phyloP scores from a whole-genome alignment of 2,888 invertebrate genomes.

The Oegoconia quadripuncta region DNA sequence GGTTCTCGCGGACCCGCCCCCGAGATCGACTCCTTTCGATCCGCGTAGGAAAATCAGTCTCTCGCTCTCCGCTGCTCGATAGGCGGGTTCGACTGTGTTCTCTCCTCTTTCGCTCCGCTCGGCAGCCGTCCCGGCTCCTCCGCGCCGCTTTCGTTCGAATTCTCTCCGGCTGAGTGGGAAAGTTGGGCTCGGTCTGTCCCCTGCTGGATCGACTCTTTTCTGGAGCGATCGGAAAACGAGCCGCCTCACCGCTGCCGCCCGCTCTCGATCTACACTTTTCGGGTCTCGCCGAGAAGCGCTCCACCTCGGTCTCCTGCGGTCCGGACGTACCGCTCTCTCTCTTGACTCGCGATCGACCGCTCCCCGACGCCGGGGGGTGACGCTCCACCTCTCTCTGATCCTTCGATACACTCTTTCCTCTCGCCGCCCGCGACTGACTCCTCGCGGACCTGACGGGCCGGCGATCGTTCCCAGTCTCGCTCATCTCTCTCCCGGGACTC shows the following conservation, averaged over 20 bases:
- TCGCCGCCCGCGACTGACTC: constrained; percentile 9
- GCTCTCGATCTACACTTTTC: constrained; percentile 7
- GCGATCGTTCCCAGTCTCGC: constrained; percentile 1
- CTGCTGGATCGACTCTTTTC: too few species aligned
- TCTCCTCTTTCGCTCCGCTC: too few species aligned
- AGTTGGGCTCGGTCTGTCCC: too few species aligned
- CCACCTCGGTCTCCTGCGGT: not conserved
- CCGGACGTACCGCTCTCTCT: not conserved
- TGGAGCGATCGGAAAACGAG: too few species aligned
- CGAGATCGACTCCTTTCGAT: too few species aligned
- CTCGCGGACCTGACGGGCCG: constrained; percentile 1
- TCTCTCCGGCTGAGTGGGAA: too few species aligned
- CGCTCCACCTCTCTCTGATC: constrained; percentile 11
- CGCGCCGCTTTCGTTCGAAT: too few species aligned
- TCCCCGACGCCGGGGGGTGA: constrained; percentile 2
- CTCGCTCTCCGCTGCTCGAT: too few species aligned
- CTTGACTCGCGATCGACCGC: not conserved
- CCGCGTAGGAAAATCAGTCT: too few species aligned
- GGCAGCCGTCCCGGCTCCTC: too few species aligned
- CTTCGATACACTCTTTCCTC: constrained; percentile 14
- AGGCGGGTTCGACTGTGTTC: too few species aligned
- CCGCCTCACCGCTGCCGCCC: constrained; percentile 3
- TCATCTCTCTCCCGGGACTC: constrained; percentile 20
- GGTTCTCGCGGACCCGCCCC: too few species aligned
- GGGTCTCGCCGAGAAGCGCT: not conserved